These are phyloP conservation scores for Oenanthe oenanthe DNA, from an alignment of 2,113 vertebrate species.

Conservation along the genomic window DNA sequence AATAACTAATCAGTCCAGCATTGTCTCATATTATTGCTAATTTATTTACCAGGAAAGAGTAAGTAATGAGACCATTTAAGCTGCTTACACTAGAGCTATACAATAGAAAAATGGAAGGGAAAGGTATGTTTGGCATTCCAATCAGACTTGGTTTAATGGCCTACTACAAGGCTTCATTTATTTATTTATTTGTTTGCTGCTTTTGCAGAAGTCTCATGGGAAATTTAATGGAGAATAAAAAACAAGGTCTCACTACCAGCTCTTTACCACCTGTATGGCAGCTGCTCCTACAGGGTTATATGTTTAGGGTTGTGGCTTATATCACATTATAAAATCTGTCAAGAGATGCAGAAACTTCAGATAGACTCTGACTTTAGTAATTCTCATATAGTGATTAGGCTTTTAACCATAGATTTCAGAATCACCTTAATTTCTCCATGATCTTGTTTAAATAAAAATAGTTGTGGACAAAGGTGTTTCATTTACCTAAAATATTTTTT, in stretches of 20 bases:
- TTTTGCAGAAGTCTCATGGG: not conserved
- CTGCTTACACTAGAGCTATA: not conserved
- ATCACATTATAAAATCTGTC: too few relatives aligned
- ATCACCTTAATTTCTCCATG: not conserved
- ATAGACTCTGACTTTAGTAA: not conserved
- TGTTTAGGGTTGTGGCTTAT: rapidly evolving
- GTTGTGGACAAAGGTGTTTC: rapidly evolving
- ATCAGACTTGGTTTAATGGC: not conserved
- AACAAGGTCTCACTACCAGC: not conserved
- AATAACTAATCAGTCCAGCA: not conserved
- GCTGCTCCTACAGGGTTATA: not conserved
- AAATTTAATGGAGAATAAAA: not conserved
- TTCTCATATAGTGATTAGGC: not conserved
- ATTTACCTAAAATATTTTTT: not conserved
- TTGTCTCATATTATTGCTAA: not conserved
- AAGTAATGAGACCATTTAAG: not conserved
- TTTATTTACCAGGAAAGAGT: not conserved
- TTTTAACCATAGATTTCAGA: not conserved
- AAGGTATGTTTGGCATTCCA: not conserved
- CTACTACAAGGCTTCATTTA: not conserved
- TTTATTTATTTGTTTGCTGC: not conserved
- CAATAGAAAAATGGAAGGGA: not conserved
- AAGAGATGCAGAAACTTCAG: not conserved
- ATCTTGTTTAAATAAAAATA: rapidly evolving
- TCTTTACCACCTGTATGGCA: not conserved